Evolutionary conservation across 2,888 invertebrate genomes (phyloP).

Genomic region (Dicycla oo): DNA sequence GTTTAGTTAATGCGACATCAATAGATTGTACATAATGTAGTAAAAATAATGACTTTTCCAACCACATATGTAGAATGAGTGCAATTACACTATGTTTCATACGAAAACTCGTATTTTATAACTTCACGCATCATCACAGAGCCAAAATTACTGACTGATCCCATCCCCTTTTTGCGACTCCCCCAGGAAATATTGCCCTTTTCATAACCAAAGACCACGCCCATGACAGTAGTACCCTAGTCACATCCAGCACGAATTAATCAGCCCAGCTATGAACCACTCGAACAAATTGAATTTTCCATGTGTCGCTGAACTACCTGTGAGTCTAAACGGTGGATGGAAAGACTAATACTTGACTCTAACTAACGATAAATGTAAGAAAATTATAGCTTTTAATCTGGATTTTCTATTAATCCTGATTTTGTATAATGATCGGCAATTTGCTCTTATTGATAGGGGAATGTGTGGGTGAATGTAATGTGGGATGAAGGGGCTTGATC

Average conservation of each 20-base stretch:
- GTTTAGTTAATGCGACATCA: too few species aligned
- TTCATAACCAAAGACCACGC: background rate
- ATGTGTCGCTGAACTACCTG: conserved; percentile 63
- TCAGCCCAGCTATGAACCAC: conserved; percentile 26
- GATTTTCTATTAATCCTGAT: conserved; percentile 30
- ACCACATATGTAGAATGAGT: background rate
- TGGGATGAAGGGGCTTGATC: background rate
- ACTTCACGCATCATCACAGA: background rate
- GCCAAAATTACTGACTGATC: background rate
- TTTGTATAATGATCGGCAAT: conserved; percentile 32
- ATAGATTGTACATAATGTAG: too few species aligned
- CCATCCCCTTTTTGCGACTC: conserved; percentile 11
- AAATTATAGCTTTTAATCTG: conserved; percentile 17
- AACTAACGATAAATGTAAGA: background rate
- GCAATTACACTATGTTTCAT: background rate
- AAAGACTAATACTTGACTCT: conserved; percentile 20
- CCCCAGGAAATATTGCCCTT: conserved; percentile 1
- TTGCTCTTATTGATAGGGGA: conserved; percentile 2
- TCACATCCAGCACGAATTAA: conserved; percentile 46
- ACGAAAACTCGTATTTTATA: background rate
- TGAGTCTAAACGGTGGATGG: conserved; percentile 24
- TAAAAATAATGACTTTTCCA: background rate
- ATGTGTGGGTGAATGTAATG: background rate
- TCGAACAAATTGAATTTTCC: conserved; percentile 74
- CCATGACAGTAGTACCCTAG: background rate